Evolutionary conservation across 2,113 vertebrate genomes (phyloP).

Genomic region (Deroptyus accipitrinus): DNA sequence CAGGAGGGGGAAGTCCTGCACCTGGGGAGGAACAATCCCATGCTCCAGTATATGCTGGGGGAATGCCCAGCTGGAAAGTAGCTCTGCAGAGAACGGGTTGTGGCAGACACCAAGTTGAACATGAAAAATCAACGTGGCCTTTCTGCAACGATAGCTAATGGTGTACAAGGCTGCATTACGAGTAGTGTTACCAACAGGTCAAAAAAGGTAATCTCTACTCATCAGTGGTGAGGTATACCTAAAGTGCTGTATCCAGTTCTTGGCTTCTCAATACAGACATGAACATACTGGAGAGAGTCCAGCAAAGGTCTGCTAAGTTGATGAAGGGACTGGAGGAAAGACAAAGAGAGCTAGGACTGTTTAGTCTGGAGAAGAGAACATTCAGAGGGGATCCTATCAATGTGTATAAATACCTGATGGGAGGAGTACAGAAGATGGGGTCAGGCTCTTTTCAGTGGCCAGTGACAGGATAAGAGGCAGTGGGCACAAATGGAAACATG

Average conservation of each 20-base stretch:
- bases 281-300: not conserved
- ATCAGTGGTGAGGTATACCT: not conserved
- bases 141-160: not conserved
- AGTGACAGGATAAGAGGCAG: not conserved
- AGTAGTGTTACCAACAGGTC: not conserved
- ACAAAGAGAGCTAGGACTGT: not conserved
- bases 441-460: not conserved
- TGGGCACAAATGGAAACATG: not conserved
- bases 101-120: not conserved
- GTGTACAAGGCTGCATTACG: not conserved
- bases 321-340: not conserved
- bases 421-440: not conserved
- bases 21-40: not conserved
- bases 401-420: not conserved
- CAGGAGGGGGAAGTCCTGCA: not conserved
- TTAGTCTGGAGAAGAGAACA: not conserved
- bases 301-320: not conserved
- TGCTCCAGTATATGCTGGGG: not conserved
- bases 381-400: not conserved
- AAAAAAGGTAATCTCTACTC: not conserved
- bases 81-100: not conserved
- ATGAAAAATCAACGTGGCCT: not conserved
- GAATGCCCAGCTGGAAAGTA: not conserved
- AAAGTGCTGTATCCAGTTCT: not conserved
- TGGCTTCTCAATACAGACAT: not conserved